phyloP scores from a whole-genome alignment of 1,140 invertebrate species.

The Leptinotarsa undecemlineata region DNA sequence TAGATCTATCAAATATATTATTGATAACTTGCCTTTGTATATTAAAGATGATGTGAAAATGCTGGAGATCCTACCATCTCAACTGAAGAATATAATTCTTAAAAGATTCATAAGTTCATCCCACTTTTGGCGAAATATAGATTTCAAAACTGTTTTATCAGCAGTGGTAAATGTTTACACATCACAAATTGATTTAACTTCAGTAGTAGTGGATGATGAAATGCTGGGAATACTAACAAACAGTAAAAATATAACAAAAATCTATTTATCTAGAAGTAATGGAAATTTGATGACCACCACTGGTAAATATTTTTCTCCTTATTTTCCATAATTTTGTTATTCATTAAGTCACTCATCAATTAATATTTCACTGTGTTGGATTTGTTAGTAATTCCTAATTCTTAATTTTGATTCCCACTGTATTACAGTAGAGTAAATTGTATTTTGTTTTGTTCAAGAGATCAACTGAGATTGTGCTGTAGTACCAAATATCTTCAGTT shows the following conservation, averaged over 20 bases:
- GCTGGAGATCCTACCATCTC: not conserved
- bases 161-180: not conserved
- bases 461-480: too few relatives aligned
- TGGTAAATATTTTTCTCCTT: not conserved
- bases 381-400: too few relatives aligned
- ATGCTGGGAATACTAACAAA: not conserved
- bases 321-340: too few relatives aligned
- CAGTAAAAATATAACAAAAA: not conserved
- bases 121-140: not conserved
- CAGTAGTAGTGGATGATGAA: slow-evolving; percentile 10
- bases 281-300: not conserved
- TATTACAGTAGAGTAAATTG: too few relatives aligned
- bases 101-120: slow-evolving; percentile 1
- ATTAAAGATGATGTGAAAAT: not conserved
- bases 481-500: too few relatives aligned
- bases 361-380: too few relatives aligned
- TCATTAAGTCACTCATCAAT: too few relatives aligned
- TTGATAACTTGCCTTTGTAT: not conserved
- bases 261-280: not conserved
- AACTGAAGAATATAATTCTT: not conserved
- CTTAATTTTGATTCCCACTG: too few relatives aligned
- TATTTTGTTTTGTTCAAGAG: too few relatives aligned
- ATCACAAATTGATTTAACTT: not conserved
- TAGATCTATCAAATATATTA: not conserved
- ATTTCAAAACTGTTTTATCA: not conserved